Evolutionary conservation across 2,888 invertebrate genomes (phyloP).

Genomic region (Leucoma salicis): DNA sequence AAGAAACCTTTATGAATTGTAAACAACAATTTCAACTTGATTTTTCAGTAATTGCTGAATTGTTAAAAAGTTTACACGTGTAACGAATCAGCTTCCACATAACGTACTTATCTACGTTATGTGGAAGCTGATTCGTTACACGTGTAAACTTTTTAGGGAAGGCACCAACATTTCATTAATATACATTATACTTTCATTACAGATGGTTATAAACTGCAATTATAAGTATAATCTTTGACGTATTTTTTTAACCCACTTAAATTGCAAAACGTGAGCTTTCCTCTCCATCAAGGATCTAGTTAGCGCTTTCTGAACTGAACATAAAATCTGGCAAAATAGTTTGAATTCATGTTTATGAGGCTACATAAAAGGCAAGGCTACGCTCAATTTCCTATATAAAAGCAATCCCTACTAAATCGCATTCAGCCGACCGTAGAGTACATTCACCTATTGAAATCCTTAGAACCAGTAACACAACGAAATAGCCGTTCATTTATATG

Average conservation of each 20-base stretch:
- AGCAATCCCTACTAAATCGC: constrained; percentile 4
- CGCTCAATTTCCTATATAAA: constrained; percentile 21
- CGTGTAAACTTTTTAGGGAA: too few relatives aligned
- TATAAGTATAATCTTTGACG: constrained; percentile 1
- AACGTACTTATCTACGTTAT: too few relatives aligned
- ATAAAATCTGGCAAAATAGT: constrained; percentile 4
- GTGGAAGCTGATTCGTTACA: too few relatives aligned
- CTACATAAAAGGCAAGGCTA: constrained; percentile 12
- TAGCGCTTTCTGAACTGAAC: constrained; percentile 1
- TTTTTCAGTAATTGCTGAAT: too few relatives aligned
- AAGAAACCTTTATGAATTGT: too few relatives aligned
- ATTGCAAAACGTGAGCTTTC: constrained; percentile 6
- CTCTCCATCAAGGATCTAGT: constrained; percentile 4
- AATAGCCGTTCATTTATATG: too few relatives aligned
- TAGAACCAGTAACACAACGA: too few relatives aligned
- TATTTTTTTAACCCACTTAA: constrained; percentile 8
- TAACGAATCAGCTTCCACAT: too few relatives aligned
- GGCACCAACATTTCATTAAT: constrained; percentile 12
- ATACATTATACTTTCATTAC: constrained; percentile 9
- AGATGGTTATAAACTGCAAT: constrained; percentile 9
- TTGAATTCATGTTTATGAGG: constrained; percentile 12
- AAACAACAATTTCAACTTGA: too few relatives aligned
- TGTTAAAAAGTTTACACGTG: too few relatives aligned
- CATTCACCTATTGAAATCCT: constrained; percentile 1
- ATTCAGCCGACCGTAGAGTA: neutral